Evolutionary conservation across 2,888 invertebrate genomes (phyloP).

Genomic region (Hypercompe scribonia): DNA sequence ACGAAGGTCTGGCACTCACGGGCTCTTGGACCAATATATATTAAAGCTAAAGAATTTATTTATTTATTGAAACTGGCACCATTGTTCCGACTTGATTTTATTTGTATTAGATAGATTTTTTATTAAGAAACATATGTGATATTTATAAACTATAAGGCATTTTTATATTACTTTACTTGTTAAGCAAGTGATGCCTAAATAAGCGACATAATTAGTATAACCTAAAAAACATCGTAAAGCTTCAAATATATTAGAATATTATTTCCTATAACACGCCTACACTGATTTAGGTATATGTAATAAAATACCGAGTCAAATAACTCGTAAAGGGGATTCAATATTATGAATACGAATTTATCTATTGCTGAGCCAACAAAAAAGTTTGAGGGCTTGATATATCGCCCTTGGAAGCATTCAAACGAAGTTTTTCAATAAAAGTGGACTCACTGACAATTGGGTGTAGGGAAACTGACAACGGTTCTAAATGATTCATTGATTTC

Average conservation of each 20-base stretch:
- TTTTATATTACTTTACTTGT: too few relatives aligned
- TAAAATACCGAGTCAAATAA: conserved; percentile 11
- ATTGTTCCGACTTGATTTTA: too few relatives aligned
- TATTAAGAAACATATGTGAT: too few relatives aligned
- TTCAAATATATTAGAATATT: neutral
- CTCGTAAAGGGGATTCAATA: conserved; percentile 36
- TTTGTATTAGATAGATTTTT: too few relatives aligned
- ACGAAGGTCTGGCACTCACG: too few relatives aligned
- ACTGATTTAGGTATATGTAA: neutral
- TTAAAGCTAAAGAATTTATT: too few relatives aligned
- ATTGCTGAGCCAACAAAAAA: conserved; percentile 50
- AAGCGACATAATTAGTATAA: neutral
- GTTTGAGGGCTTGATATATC: conserved; percentile 47
- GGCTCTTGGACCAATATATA: too few relatives aligned
- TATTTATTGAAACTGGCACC: too few relatives aligned
- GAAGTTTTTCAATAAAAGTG: conserved; percentile 52
- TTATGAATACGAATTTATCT: conserved; percentile 46
- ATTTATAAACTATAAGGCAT: too few relatives aligned
- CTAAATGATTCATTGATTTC: conserved; percentile 33
- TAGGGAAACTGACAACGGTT: conserved; percentile 39
- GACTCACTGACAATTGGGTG: conserved; percentile 39
- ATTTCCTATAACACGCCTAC: neutral
- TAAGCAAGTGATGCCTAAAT: neutral
- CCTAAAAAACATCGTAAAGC: neutral
- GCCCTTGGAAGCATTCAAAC: conserved; percentile 24